Conservation (phyloP, 64 coral and sea anemone species). For the Anthopleura sola region DNA sequence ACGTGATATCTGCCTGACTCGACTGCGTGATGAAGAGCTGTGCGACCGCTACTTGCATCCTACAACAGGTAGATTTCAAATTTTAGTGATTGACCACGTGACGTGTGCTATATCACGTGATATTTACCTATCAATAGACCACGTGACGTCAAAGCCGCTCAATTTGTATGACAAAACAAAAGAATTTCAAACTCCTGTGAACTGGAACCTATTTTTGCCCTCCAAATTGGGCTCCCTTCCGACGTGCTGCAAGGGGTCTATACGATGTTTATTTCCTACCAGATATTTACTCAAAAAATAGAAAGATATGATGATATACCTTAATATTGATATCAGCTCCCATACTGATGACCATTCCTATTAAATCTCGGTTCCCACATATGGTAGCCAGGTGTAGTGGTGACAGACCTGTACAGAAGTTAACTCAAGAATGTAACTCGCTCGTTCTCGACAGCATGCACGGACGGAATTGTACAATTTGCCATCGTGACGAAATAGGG, state of each 20-base stretch:
- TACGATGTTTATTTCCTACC: no score
- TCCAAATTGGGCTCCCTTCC: no score
- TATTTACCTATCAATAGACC: background rate
- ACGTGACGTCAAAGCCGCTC: background rate
- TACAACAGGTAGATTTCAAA: background rate
- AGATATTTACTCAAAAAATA: no score
- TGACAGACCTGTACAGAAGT: conserved; percentile 50
- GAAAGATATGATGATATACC: conserved; percentile 6
- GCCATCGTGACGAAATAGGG: no score
- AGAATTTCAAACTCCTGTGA: no score
- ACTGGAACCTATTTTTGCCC: no score
- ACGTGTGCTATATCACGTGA: background rate
- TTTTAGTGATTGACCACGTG: background rate
- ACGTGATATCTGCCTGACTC: conserved; percentile 74
- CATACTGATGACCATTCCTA: conserved; percentile 47
- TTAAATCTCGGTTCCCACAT: conserved; percentile 49
- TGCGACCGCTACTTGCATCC: conserved; percentile 93
- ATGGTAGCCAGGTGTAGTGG: conserved; percentile 65
- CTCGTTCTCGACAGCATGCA: no score
- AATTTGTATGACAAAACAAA: no score
- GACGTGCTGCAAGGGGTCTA: no score
- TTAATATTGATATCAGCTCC: conserved; percentile 73
- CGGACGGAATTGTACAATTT: no score
- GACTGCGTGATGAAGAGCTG: conserved; percentile 89
- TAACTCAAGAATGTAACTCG: background rate